phyloP scores from a whole-genome alignment of 2,797 vertebrate genomes.

The Eurystomus glaucurus region DNA sequence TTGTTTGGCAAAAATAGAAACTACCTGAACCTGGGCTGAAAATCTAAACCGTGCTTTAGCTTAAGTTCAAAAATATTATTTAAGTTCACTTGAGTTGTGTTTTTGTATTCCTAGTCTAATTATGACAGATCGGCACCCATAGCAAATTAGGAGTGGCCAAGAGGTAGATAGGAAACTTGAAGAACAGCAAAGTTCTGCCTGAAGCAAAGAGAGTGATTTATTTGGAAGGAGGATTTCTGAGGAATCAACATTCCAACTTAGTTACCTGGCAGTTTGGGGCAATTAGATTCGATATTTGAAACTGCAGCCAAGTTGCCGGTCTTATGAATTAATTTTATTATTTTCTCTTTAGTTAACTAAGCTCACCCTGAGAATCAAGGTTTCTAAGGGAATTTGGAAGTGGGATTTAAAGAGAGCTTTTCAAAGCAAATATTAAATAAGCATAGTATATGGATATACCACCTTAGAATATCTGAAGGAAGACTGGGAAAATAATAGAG shows the following conservation, averaged over 20 bases:
- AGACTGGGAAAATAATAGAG: not conserved
- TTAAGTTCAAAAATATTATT: not conserved
- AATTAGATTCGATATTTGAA: not conserved
- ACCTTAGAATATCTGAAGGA: not conserved
- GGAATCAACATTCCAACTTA: not conserved
- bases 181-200: not conserved
- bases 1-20: conserved; percentile 64
- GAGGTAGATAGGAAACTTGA: not conserved
- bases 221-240: not conserved
- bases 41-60: not conserved
- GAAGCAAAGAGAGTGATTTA: conserved; percentile 7
- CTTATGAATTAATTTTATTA: not conserved
- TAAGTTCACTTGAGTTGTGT: not conserved
- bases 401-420: not conserved
- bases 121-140: not conserved
- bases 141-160: not conserved
- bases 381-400: not conserved
- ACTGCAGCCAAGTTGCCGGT: not conserved
- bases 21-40: conserved; percentile 22
- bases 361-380: not conserved
- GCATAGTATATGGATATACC: not conserved
- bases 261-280: not conserved
- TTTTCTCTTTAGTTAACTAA: not conserved
- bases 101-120: not conserved
- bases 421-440: not conserved